Evolutionary conservation across 2,797 vertebrate genomes (phyloP), one percentile per base, ranked within the genome.

Genomic region (Pangasius mekongensis): DNA sequence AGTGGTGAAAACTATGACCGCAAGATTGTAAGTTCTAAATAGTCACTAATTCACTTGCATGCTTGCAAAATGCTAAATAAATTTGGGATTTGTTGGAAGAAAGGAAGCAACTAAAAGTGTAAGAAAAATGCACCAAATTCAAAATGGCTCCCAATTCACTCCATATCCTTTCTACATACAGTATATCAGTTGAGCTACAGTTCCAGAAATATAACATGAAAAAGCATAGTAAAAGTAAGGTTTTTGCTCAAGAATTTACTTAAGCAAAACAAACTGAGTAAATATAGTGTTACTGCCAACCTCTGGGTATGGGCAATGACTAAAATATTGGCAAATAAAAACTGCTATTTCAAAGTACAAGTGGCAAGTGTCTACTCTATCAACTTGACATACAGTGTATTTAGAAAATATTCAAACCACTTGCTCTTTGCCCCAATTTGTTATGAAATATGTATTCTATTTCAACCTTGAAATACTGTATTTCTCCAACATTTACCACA

Each of bases 1-100:
- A 99, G 98, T 0, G 98, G 98, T 54, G 98, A 99, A 94, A 98
- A 98, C 92, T 99, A 99, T 0, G 98, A 99, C 94, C 95, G 98
- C 90, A 99, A 99, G 96, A 99, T 99, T 89, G 98, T 99, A 96
- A 81, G 98, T 88, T 20, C 56, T 9, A n/a, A 36, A 80, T 36
- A 39, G 20, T 81, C 54, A 81, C 49, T 80, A 22, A 56, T 80
- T 82, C 20, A 43, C 3, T 43, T 62, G 58, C 39, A 64, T 47
- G 22, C 27, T 64, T 66, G 22, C 27, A n/a, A 82, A 62, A 82
- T 43, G 36, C 54, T 60, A 60, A 39, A 39, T 82, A 60, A 16
- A 20, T 14, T n/a, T n/a, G 20, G 8, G 69, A 30, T 30, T 52
- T 77, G 3, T 54, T 78, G n/a, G 49, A 54, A 58, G 30, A 36